Evolutionary conservation across 1,140 invertebrate species (phyloP), one percentile per base, ranked within the genome.

Genomic region (Euborellia annulipes): DNA sequence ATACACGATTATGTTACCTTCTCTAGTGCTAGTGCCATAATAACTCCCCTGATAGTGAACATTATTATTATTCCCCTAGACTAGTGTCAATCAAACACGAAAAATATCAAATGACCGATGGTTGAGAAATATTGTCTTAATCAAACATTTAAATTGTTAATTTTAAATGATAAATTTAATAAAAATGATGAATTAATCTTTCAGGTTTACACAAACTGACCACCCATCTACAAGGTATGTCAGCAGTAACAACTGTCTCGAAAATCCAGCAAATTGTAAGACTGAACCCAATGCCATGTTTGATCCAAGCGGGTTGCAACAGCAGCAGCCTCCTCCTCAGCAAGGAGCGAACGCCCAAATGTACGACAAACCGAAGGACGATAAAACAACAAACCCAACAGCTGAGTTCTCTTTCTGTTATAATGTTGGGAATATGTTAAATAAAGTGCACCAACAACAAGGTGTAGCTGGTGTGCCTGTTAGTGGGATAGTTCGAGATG

Each of bases 351-450:
- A 44, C 13, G 14, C 39, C 23, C 47, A 43, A 38, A 50, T 41
- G 37, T 37, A 48, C 34, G 45, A 36, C 16, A 48, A 20, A 36
- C 34, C 23, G 43, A 11, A 45, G 46, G 18, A 41, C n/a, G 17
- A 49, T 39, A 36, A 42, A 49, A 50, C 36, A 43, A 52, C 67
- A 47, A 54, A 65, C 0, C 51, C 62, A 2, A 57, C 67, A 1
- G 49, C 64, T 0, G 68, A 71, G 23, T 70, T 71, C 46, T 68
- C 69, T 0, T 71, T 69, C 47, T 71, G 66, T 47, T 71, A 71
- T 48, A 71, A 71, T 51, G 67, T 70, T 13, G n/a, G n/a, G n/a
- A 70, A 70, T 52, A 70, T 71, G 67, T 50, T 70, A 17, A 68
- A 69, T 47, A 71, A 71, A 47, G 56, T 55, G 19, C 54, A 54